Evolutionary conservation across 2,797 vertebrate species (phyloP), one percentile per base, ranked within the genome.

Genomic region (Spinus olivaceus): DNA sequence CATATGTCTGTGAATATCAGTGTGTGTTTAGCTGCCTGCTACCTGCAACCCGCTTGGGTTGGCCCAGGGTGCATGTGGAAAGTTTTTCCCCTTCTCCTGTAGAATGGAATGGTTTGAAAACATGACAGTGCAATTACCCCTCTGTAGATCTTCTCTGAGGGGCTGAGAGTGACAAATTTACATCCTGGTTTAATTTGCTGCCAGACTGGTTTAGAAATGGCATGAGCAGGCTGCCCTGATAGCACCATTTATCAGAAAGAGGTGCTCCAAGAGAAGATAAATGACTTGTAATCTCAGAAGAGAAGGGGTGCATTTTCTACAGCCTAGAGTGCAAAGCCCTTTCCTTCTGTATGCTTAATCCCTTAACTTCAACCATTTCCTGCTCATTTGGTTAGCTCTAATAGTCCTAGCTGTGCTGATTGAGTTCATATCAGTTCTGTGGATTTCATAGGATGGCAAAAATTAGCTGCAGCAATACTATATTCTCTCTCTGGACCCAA

Each of bases 221-320:
- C 54, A 57, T 53, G 32, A 84, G n/a, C 50, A 78, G 57, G 23
- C 79, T 86, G 37, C 30, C 57, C 72, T 71, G 69, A 32, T 53
- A 56, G 53, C 57, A 50, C 24, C 33, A 32, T 81, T 90, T 88
- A 32, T 77, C 59, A 65, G 66, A 60, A 88, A 69, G 88, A 90
- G 78, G 50, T 92, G 71, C 70, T 90, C 54, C 64, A 90, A 59
- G 10, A 86, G 70, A 90, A 80, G 71, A 89, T 73, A 87, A 88
- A 90, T 72, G 3, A 76, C 63, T 73, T 49, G 21, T 47, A 88
- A 50, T 81, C 59, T 86, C 5, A 1, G 61, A 72, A 76, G 59
- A 19, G 41, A 88, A 86, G 32, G 35, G 73, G 23, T 74, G 35
- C 21, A 8, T 81, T 88, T 90, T 81, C 80, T 86, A 56, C 64